Evolutionary conservation across 2,113 vertebrate species (phyloP).

Genomic region (Ondatra zibethicus): DNA sequence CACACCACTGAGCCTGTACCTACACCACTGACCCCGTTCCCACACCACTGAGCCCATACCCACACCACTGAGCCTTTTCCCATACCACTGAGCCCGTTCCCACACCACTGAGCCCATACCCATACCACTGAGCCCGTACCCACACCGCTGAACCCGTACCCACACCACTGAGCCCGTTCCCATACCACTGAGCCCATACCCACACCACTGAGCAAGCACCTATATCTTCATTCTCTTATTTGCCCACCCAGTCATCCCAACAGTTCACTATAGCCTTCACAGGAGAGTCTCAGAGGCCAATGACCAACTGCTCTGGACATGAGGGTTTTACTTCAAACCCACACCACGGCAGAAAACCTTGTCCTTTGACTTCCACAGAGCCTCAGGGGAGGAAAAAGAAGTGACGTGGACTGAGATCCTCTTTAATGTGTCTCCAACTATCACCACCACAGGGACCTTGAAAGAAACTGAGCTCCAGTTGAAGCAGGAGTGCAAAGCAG

Average conservation of each 20-base stretch:
- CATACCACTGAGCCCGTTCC: too few species aligned
- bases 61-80: too few species aligned
- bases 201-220: neutral
- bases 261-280: neutral
- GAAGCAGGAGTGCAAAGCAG: neutral
- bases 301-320: neutral
- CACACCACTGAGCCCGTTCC: too few species aligned
- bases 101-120: too few species aligned
- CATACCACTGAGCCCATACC: too few species aligned
- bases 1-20: neutral
- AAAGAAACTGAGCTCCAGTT: neutral
- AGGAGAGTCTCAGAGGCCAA: neutral
- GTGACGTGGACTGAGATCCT: neutral
- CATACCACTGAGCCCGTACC: neutral
- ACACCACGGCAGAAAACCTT: neutral
- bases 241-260: neutral
- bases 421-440: neutral
- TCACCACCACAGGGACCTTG: neutral
- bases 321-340: conserved; percentile 35
- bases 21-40: neutral
- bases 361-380: neutral
- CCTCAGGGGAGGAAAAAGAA: neutral
- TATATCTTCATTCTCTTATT: neutral
- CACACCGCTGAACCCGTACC: too few species aligned
- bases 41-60: too few species aligned